Evolutionary conservation across 2,888 invertebrate species (phyloP).

Genomic region (Dryocosmus kuriphilus): DNA sequence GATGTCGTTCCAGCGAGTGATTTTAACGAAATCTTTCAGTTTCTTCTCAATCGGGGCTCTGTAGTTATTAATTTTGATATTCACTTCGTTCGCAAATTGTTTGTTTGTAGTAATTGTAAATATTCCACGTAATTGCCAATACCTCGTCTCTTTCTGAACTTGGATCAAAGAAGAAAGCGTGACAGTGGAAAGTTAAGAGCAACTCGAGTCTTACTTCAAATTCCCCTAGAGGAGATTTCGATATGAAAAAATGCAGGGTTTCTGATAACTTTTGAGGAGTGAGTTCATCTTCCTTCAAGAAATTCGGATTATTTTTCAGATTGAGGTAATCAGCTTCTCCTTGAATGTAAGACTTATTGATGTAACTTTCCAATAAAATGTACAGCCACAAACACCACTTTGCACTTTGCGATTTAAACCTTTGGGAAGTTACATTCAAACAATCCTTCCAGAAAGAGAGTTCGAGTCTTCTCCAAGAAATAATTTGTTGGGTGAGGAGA

Average conservation of each 20-base stretch:
- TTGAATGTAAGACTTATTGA: constrained; percentile 61
- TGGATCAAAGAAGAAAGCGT: constrained; percentile 82
- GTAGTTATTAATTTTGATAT: constrained; percentile 82
- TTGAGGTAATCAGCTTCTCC: neutral
- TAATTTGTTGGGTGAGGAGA: constrained; percentile 88
- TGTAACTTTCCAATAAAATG: constrained; percentile 83
- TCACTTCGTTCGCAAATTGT: constrained; percentile 86
- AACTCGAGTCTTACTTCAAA: constrained; percentile 88
- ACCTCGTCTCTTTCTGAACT: constrained; percentile 78
- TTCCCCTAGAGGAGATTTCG: constrained; percentile 90
- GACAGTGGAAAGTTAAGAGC: constrained; percentile 89
- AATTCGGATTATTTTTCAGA: constrained; percentile 55
- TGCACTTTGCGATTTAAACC: constrained; percentile 84
- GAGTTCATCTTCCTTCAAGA: constrained; percentile 61
- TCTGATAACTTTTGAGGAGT: constrained; percentile 78
- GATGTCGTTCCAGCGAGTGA: constrained; percentile 95
- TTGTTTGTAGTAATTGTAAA: constrained; percentile 90
- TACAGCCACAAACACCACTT: constrained; percentile 96
- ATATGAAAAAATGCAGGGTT: constrained; percentile 89
- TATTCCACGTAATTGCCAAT: constrained; percentile 87
- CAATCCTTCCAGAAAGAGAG: constrained; percentile 92
- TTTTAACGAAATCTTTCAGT: constrained; percentile 95
- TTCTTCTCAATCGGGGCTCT: constrained; percentile 93
- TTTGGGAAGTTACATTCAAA: constrained; percentile 84
- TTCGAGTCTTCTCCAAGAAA: constrained; percentile 94